phyloP scores from a whole-genome alignment of 2,113 vertebrate species.

The Leuciscus idus region DNA sequence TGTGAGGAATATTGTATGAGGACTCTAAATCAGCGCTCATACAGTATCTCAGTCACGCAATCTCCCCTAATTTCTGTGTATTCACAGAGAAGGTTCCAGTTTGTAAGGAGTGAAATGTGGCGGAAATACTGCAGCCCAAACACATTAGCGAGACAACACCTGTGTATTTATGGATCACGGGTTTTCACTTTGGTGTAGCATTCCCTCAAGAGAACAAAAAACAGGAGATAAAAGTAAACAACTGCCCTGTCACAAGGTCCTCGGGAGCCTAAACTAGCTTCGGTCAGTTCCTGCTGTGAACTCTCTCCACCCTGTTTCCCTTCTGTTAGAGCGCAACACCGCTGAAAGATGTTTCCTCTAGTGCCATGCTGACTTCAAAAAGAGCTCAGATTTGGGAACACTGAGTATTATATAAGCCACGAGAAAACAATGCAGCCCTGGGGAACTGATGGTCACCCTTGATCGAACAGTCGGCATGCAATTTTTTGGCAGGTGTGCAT shows the following conservation, averaged over 20 bases:
- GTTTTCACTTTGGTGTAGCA: not conserved
- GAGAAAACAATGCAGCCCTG: conserved; percentile 24
- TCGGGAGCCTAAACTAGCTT: conserved; percentile 36
- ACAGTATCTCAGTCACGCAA: not conserved
- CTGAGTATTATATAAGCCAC: conserved; percentile 34
- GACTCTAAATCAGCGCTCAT: not conserved
- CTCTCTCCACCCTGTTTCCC: conserved; percentile 9
- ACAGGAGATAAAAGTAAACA: conserved; percentile 9
- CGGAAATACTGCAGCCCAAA: conserved; percentile 21
- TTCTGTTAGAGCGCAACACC: conserved; percentile 11
- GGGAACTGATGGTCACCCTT: not conserved
- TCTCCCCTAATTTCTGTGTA: not conserved
- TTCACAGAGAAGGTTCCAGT: conserved; percentile 12
- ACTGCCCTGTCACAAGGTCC: conserved; percentile 18
- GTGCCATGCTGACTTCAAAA: conserved; percentile 18
- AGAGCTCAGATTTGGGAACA: conserved; percentile 16
- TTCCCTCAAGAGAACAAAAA: conserved; percentile 5
- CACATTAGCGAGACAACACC: conserved; percentile 21
- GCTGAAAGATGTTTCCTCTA: conserved; percentile 42
- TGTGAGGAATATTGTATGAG: not conserved
- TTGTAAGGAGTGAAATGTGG: conserved; percentile 21
- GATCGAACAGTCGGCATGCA: not conserved
- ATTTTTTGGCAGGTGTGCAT: not conserved
- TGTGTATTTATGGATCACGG: not conserved
- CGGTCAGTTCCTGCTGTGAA: conserved; percentile 36